Percentiles rank a stretch among this genome's conserved stretches.
phyloP scores from a whole-genome alignment of 1,140 invertebrate genomes.

The Leptopilina clavipes region DNA sequence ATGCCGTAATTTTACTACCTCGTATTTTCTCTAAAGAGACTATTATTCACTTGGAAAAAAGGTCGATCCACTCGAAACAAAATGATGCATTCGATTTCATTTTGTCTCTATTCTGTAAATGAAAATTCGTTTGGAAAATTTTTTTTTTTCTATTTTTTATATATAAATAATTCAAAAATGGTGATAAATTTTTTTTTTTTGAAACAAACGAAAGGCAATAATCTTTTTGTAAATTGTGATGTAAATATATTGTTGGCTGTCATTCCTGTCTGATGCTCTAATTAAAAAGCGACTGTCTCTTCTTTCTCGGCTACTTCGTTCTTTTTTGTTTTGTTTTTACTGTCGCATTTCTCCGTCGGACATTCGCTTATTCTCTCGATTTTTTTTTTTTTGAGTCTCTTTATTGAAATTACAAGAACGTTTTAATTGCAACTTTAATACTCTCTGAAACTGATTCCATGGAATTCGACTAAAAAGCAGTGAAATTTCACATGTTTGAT shows the following conservation, averaged over 20 bases:
- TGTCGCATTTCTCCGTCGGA: no score
- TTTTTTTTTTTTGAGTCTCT: no score
- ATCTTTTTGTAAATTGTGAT: conserved; percentile 38
- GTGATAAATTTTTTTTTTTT: no score
- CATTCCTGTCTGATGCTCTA: conserved; percentile 42
- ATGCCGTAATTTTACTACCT: conserved; percentile 35
- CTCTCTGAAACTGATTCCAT: no score
- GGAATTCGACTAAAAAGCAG: no score
- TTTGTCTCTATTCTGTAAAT: not conserved
- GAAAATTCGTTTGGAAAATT: not conserved
- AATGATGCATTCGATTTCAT: conserved; percentile 6
- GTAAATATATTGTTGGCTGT: conserved; percentile 45
- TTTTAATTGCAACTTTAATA: no score
- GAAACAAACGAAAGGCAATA: not conserved
- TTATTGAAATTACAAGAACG: no score
- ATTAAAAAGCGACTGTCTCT: conserved; percentile 48
- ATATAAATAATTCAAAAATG: no score
- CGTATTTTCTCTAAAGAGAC: conserved; percentile 22
- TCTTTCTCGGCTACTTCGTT: not conserved
- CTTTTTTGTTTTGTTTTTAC: not conserved
- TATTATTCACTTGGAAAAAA: conserved; percentile 9
- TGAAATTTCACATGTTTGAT: no score
- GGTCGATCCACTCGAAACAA: conserved; percentile 8
- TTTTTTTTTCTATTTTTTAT: not conserved
- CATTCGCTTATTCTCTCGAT: no score